Evolutionary conservation across 1,140 invertebrate genomes (phyloP), one percentile per base, ranked within the genome.

Genomic region (Episyrphus balteatus): DNA sequence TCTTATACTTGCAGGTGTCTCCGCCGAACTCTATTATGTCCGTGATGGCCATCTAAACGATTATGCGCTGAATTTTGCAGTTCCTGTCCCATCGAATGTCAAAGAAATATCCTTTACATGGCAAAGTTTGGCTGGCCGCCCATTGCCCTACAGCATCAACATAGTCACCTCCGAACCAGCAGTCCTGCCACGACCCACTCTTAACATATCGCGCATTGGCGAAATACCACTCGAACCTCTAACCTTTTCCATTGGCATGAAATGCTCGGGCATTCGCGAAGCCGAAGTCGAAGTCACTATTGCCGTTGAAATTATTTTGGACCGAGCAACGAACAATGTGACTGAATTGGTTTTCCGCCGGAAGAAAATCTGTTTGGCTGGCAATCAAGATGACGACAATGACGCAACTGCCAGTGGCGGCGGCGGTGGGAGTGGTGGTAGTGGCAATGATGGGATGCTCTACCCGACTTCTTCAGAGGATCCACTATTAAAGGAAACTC

Each of bases 201-300:
- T 93, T 18, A 94, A 92, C 69, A 89, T 96, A 42, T 83, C 85
- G 2, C 75, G 75, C 42, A 75, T 77, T 10, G 91, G 91, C 0
- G 76, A 77, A 42, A 84, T 94, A 40, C 91, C 91, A 0, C 77
- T 77, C 1, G 74, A 79, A 39, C 73, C 77, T 39, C 77, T 89
- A 72, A 91, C 86, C 15, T 95, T 92, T 77, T 78, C 79, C 42
- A 70, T 95, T 38, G 74, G 77, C 11, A 73, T 95, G 38, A 86
- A 84, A 40, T 95, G 92, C 63, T 84, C 83, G 6, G 88, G 87
- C 1, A 73, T 77, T 0, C 73, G 83, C 41, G 83, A 81, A 46
- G 86, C 84, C 2, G 90, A 95, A 71, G 84, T 93, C 0, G 81
- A 88, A 44, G 75, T 96, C 2, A 78, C 78, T n/a, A 81, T 95